A percentile compares a stretch with the other conserved stretches of the same genome.
Evolutionary conservation across 2,797 vertebrate genomes (phyloP).

Genomic region (Cynodonichthys magdalenae): DNA sequence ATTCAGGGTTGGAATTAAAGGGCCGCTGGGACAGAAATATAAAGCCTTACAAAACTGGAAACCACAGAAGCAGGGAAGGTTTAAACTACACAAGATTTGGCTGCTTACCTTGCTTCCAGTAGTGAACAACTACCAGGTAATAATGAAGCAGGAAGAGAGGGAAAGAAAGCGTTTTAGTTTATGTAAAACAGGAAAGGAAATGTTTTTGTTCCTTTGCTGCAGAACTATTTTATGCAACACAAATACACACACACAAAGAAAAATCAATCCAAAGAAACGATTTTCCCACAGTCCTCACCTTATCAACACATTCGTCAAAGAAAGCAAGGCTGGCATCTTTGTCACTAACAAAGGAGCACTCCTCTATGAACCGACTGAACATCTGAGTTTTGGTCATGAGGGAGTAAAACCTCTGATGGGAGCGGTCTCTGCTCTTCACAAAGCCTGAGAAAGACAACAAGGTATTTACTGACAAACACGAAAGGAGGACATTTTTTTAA

Average conservation of each 20-base stretch:
- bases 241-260: background rate
- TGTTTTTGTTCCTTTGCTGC: background rate
- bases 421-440: slow-evolving; percentile 95
- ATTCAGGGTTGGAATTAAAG: slow-evolving; percentile 2
- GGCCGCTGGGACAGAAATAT: background rate
- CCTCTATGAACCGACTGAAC: slow-evolving; percentile 99
- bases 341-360: slow-evolving; percentile 98
- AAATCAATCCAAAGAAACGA: slow-evolving; percentile 19
- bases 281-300: slow-evolving; percentile 82
- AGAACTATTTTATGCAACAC: slow-evolving; percentile 9
- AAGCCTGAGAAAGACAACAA: slow-evolving; percentile 82
- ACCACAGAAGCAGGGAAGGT: background rate
- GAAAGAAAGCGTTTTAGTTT: slow-evolving; percentile 12
- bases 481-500: slow-evolving; percentile 16
- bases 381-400: slow-evolving; percentile 99
- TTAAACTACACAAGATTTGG: slow-evolving; percentile 7
- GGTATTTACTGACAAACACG: slow-evolving; percentile 11
- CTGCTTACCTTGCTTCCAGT: slow-evolving; percentile 80
- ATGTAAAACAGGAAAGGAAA: no score
- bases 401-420: slow-evolving; percentile 97
- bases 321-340: slow-evolving; percentile 97
- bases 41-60: background rate
- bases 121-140: slow-evolving; percentile 77
- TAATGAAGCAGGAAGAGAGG: slow-evolving; percentile 42
- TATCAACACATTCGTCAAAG: slow-evolving; percentile 98